Evolutionary conservation across 1,140 invertebrate species (phyloP).

Genomic region (Chlorops oryzae): DNA sequence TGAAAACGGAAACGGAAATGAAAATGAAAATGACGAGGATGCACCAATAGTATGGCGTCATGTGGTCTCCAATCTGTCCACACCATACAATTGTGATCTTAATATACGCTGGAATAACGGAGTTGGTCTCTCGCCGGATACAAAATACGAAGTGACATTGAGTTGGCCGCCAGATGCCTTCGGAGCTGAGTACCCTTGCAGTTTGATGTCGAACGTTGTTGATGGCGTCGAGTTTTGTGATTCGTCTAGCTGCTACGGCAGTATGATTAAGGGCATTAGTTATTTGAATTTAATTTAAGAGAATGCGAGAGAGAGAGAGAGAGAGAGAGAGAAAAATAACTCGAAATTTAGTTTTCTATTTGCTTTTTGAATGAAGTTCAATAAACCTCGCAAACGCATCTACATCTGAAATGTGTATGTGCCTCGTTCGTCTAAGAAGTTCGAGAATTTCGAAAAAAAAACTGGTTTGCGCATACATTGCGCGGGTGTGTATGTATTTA

Average conservation of each 20-base stretch:
- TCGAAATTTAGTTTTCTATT: conserved; percentile 18
- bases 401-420: too few species aligned
- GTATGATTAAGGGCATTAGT: conserved; percentile 38
- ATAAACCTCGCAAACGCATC: too few species aligned
- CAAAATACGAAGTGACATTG: conserved; percentile 31
- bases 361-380: too few species aligned
- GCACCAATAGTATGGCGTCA: conserved; percentile 29
- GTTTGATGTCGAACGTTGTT: conserved; percentile 30
- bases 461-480: too few species aligned
- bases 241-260: conserved; percentile 30
- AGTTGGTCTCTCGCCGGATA: conserved; percentile 35
- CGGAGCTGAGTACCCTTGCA: conserved; percentile 43
- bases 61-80: conserved; percentile 26
- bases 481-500: too few species aligned
- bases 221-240: conserved; percentile 38
- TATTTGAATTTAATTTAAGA: conserved; percentile 35
- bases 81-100: conserved; percentile 43
- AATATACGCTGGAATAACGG: conserved; percentile 32
- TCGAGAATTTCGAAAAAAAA: too few species aligned
- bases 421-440: too few species aligned
- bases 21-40: background rate
- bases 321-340: background rate
- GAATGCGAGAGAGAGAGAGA: background rate
- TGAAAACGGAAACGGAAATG: background rate
- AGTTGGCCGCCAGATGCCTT: conserved; percentile 30